Percentiles rank a stretch among this genome's conserved stretches.
phyloP scores from a whole-genome alignment of 1,140 invertebrate genomes.

The Neuroterus valhalla region DNA sequence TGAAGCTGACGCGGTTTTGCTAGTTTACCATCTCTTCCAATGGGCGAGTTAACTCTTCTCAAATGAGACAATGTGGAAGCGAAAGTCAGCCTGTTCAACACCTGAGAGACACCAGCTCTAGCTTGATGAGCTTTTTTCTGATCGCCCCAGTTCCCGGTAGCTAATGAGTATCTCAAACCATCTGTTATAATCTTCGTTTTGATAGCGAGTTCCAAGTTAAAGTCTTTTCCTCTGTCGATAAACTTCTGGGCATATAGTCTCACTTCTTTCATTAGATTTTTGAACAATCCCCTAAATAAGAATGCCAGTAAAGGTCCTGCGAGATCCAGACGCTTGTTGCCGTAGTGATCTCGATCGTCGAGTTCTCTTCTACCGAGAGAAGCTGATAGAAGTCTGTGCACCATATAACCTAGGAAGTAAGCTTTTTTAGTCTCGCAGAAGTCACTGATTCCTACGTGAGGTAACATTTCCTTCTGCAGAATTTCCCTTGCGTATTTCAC shows the following conservation, averaged over 20 bases:
- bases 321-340: slow-evolving; percentile 97
- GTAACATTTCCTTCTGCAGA: slow-evolving; percentile 99
- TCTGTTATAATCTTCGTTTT: slow-evolving; percentile 61
- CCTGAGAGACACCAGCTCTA: slow-evolving; percentile 59
- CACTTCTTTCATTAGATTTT: slow-evolving; percentile 95
- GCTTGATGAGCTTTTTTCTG: slow-evolving; percentile 59
- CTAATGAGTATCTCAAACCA: slow-evolving; percentile 58
- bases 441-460: slow-evolving; percentile 98
- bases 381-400: slow-evolving; percentile 94
- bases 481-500: slow-evolving; percentile 99
- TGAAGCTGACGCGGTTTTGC: slow-evolving; percentile 62
- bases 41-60: slow-evolving; percentile 58
- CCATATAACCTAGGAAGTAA: slow-evolving; percentile 98
- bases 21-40: slow-evolving; percentile 60
- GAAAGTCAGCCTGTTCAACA: slow-evolving; percentile 59
- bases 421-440: slow-evolving; percentile 99
- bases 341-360: slow-evolving; percentile 99
- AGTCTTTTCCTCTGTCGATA: slow-evolving; percentile 86
- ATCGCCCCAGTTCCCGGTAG: slow-evolving; percentile 62
- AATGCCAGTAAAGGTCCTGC: slow-evolving; percentile 97
- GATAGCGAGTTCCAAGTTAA: slow-evolving; percentile 57
- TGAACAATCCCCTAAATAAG: slow-evolving; percentile 94
- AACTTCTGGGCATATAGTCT: slow-evolving; percentile 99
- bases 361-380: slow-evolving; percentile 96
- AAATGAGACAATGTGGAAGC: slow-evolving; percentile 59